Conservation (phyloP, 2,113 vertebrate genomes). For the Eublepharis macularius region DNA sequence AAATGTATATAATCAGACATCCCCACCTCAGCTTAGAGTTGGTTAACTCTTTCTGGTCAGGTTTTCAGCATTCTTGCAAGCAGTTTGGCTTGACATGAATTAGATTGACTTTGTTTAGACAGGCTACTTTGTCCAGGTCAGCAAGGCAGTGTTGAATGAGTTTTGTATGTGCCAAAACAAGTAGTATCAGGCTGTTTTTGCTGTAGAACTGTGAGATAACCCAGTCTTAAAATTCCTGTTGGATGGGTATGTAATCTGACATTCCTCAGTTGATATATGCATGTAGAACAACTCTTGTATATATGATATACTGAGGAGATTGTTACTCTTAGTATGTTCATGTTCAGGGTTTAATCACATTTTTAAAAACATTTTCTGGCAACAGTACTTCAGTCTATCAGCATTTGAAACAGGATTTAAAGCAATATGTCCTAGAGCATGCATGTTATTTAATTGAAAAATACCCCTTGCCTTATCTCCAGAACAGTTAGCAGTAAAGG, state of each 20-base stretch:
- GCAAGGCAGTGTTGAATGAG: not conserved
- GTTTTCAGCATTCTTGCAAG: constrained; percentile 32
- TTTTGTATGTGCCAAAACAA: constrained; percentile 5
- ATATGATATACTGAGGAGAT: not conserved
- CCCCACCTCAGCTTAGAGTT: not conserved
- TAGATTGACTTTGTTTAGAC: constrained; percentile 38
- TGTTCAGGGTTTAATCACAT: not conserved
- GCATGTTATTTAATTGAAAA: constrained; percentile 4
- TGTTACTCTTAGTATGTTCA: not conserved
- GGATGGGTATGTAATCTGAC: not conserved
- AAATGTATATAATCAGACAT: constrained; percentile 43
- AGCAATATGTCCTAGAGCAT: constrained; percentile 25
- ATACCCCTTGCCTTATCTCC: not conserved
- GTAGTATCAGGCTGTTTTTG: not conserved
- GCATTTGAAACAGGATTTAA: constrained; percentile 7
- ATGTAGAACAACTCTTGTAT: not conserved
- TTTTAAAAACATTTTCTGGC: constrained; percentile 18
- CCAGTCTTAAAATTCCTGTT: not conserved
- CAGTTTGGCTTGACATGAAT: constrained; percentile 49
- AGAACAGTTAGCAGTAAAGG: not conserved
- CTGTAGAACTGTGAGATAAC: constrained; percentile 30
- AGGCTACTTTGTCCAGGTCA: not conserved
- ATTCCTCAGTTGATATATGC: not conserved
- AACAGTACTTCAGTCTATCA: not conserved
- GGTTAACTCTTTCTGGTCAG: not conserved